Evolutionary conservation across 2,797 vertebrate genomes (phyloP).

Genomic region (Molossus molossus): DNA sequence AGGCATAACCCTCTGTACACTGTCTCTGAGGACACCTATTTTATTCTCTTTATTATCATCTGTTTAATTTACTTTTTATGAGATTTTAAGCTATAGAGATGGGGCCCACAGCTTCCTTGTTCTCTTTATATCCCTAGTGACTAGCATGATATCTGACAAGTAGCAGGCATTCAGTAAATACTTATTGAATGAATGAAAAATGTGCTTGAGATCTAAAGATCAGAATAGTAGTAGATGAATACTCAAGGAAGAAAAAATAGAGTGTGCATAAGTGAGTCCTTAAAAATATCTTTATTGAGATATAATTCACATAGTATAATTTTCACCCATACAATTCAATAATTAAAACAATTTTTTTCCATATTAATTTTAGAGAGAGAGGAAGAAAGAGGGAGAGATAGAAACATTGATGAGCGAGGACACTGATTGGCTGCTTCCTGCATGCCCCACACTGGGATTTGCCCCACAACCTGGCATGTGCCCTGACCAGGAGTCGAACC

Average conservation of each 20-base stretch:
- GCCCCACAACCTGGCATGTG: too few species aligned
- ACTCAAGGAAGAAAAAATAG: neutral
- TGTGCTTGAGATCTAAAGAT: neutral
- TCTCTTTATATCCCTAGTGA: neutral
- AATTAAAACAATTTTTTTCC: neutral
- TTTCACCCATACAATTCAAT: neutral
- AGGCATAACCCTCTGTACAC: neutral
- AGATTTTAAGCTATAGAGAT: neutral
- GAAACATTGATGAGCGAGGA: too few species aligned
- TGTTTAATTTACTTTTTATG: neutral
- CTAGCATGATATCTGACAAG: neutral
- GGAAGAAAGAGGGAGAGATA: too few species aligned
- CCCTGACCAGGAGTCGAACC: too few species aligned
- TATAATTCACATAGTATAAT: neutral
- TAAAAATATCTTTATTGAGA: neutral
- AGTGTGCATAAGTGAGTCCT: neutral
- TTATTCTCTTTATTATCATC: neutral
- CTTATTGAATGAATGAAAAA: slow-evolving; percentile 7
- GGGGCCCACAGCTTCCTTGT: neutral
- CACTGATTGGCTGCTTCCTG: too few species aligned
- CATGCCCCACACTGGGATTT: too few species aligned
- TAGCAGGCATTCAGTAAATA: neutral
- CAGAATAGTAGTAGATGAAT: neutral
- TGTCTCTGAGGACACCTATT: neutral
- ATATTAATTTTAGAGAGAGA: too few species aligned